Evolutionary conservation across 2,113 vertebrate species (phyloP).

Genomic region (Vombatus ursinus): DNA sequence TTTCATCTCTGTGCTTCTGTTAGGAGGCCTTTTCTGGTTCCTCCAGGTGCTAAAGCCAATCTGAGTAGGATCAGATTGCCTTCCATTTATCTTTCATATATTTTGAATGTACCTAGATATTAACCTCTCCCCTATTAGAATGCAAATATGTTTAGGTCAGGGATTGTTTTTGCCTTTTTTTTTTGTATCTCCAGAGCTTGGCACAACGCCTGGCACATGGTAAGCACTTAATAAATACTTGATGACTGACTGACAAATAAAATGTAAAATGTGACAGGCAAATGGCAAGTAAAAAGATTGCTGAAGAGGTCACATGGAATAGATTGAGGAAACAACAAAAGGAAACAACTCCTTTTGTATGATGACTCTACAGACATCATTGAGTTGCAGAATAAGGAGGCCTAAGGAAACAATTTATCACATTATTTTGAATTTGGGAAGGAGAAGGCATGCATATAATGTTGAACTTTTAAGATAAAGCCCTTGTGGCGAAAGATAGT

Average conservation of each 20-base stretch:
- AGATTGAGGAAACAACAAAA: neutral
- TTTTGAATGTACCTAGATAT: neutral
- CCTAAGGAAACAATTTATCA: neutral
- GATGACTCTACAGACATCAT: neutral
- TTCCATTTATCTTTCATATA: neutral
- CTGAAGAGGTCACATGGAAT: neutral
- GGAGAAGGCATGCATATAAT: neutral
- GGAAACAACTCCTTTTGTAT: neutral
- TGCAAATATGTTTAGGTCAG: neutral
- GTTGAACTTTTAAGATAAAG: neutral
- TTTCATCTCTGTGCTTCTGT: too few species aligned
- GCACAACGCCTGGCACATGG: neutral
- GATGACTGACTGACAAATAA: slow-evolving; percentile 3
- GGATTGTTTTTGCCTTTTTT: neutral
- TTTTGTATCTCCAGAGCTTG: neutral
- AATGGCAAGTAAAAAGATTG: neutral
- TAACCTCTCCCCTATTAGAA: neutral
- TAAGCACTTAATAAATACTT: neutral
- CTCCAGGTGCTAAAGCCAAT: neutral
- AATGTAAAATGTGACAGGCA: neutral
- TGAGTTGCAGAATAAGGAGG: neutral
- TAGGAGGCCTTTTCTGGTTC: neutral
- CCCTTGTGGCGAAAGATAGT: neutral
- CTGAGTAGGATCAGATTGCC: neutral
- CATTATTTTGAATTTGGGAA: neutral